A percentile compares a stretch with the other conserved stretches of the same genome.
Conservation (phyloP, 92 coral and sea anemone species). For the Scolanthus callimorphus region DNA sequence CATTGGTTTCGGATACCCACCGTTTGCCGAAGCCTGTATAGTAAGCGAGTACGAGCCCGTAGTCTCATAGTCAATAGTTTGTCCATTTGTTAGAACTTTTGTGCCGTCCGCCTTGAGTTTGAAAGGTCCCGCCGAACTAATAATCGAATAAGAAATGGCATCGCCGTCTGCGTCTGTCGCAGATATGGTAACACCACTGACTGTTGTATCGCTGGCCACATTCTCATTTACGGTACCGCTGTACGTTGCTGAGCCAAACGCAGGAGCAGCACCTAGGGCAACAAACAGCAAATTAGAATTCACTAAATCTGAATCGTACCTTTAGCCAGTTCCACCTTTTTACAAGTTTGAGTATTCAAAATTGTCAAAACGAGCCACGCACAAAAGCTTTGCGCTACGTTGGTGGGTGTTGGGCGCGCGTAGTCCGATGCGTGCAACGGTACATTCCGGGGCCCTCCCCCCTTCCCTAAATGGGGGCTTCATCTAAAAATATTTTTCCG, state of each 20-base stretch:
- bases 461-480: too few relatives aligned
- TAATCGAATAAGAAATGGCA: slow-evolving; percentile 37
- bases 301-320: too few relatives aligned
- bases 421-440: too few relatives aligned
- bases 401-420: too few relatives aligned
- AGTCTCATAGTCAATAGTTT: slow-evolving; percentile 44
- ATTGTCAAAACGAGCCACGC: too few relatives aligned
- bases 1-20: slow-evolving; percentile 5
- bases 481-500: too few relatives aligned
- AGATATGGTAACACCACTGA: slow-evolving; percentile 45
- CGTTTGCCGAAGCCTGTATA: slow-evolving; percentile 45
- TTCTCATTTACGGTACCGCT: slow-evolving; percentile 46
- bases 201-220: slow-evolving; percentile 46
- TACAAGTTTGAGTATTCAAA: too few relatives aligned
- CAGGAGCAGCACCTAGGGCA: slow-evolving; percentile 34
- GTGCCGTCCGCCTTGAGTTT: slow-evolving; percentile 44
- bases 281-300: too few relatives aligned
- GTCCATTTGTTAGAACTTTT: slow-evolving; percentile 43
- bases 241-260: slow-evolving; percentile 37
- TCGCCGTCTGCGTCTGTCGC: slow-evolving; percentile 49
- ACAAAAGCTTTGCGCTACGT: too few relatives aligned
- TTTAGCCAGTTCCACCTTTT: too few relatives aligned
- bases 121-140: slow-evolving; percentile 54
- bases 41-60: slow-evolving; percentile 38
- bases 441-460: too few relatives aligned